Evolutionary conservation across 2,888 invertebrate species (phyloP).

Genomic region (Amphipoea oculea): DNA sequence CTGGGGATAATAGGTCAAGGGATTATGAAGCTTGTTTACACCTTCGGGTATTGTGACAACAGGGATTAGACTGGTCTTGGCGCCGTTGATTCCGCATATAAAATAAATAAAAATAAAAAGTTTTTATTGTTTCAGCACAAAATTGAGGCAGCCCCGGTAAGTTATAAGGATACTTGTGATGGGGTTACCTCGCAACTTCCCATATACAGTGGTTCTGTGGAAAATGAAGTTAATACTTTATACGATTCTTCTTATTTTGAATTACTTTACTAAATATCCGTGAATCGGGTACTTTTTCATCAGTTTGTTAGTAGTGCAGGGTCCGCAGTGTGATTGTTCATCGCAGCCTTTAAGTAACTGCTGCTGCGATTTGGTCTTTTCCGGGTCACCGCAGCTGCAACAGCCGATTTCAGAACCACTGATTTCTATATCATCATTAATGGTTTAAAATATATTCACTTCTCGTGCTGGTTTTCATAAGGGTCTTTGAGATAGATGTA

Average conservation of each 20-base stretch:
- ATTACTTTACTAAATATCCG: background rate
- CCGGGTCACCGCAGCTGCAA: background rate
- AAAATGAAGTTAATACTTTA: background rate
- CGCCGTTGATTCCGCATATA: too few relatives aligned
- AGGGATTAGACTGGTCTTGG: conserved; percentile 31
- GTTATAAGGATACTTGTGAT: too few relatives aligned
- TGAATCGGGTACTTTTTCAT: background rate
- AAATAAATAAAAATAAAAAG: too few relatives aligned
- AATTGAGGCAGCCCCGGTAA: too few relatives aligned
- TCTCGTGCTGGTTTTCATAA: conserved; percentile 28
- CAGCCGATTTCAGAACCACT: background rate
- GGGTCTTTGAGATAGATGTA: conserved; percentile 38
- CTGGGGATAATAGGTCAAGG: conserved; percentile 63
- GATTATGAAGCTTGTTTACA: conserved; percentile 63
- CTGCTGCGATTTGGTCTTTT: too few relatives aligned
- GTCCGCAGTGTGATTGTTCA: too few relatives aligned
- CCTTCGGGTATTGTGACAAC: conserved; percentile 39
- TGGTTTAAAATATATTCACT: background rate
- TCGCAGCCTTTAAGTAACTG: too few relatives aligned
- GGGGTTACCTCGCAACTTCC: too few relatives aligned
- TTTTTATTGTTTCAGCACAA: too few relatives aligned
- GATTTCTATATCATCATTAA: background rate
- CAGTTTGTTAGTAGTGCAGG: background rate
- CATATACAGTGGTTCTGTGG: conserved; percentile 35
- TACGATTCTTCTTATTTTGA: background rate